Evolutionary conservation across 2,113 vertebrate species (phyloP).

Genomic region (Gallinago media): DNA sequence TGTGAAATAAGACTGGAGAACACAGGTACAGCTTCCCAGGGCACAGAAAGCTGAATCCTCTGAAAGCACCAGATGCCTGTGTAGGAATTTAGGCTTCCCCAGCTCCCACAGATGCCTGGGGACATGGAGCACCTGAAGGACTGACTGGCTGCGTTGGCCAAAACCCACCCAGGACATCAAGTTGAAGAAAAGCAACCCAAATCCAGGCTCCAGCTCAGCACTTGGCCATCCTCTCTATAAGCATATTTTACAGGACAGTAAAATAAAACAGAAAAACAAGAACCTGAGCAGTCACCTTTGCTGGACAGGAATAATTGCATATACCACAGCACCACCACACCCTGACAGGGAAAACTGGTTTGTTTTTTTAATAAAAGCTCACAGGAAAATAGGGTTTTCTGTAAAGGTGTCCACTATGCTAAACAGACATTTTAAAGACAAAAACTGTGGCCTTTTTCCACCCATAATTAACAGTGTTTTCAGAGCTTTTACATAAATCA

Average conservation of each 20-base stretch:
- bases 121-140: accelerated
- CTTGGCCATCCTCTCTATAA: not conserved
- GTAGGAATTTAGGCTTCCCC: not conserved
- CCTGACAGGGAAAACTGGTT: not conserved
- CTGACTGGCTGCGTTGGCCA: not conserved
- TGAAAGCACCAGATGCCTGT: not conserved
- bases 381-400: not conserved
- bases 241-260: not conserved
- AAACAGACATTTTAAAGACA: not conserved
- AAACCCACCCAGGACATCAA: not conserved
- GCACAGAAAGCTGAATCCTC: not conserved
- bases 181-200: not conserved
- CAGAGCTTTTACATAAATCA: not conserved
- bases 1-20: not conserved
- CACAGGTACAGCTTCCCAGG: not conserved
- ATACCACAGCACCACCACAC: accelerated
- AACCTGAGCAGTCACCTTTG: not conserved
- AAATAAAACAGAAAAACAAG: not conserved
- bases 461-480: not conserved
- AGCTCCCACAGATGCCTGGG: accelerated
- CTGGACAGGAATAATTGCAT: not conserved
- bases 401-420: not conserved
- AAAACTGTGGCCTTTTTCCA: not conserved
- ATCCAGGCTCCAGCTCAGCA: not conserved
- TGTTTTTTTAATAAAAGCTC: not conserved